A percentile compares a stretch with the other conserved stretches of the same genome.
Evolutionary conservation across 2,888 invertebrate species (phyloP).

Genomic region (Acholoe squamosa): DNA sequence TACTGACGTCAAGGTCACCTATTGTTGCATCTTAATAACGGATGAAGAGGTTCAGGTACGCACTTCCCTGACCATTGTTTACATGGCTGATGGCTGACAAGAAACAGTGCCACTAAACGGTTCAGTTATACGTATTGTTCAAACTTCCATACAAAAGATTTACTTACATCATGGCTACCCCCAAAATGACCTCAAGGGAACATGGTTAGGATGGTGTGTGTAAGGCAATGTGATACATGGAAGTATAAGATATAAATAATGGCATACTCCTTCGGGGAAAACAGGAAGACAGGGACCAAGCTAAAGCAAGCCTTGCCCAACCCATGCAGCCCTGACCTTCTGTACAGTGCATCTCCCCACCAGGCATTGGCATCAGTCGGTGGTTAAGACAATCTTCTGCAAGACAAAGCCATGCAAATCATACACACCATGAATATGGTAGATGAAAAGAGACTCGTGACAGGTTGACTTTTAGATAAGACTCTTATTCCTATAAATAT

Average conservation of each 20-base stretch:
- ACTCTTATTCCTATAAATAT: not conserved
- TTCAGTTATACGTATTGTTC: too few relatives aligned
- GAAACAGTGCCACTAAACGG: not conserved
- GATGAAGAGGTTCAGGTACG: not conserved
- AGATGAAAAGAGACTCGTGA: not conserved
- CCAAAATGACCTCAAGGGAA: too few relatives aligned
- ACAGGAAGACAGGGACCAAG: not conserved
- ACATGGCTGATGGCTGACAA: not conserved
- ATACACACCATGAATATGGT: not conserved
- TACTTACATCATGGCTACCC: too few relatives aligned
- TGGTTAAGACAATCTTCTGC: not conserved
- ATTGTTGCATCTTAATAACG: not conserved
- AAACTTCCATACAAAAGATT: too few relatives aligned
- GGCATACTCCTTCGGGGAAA: not conserved
- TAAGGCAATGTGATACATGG: too few relatives aligned
- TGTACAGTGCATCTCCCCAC: not conserved
- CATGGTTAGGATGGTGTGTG: too few relatives aligned
- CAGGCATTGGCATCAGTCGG: constrained; percentile 17
- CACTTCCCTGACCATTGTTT: not conserved
- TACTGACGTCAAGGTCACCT: not conserved
- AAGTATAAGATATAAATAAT: not conserved
- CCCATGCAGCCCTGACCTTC: not conserved
- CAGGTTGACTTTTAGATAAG: not conserved
- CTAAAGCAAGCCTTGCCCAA: not conserved
- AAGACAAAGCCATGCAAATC: not conserved